Percentiles rank a stretch among this genome's conserved stretches.
Conservation (phyloP, 2,888 invertebrate species). For the Chouioia cunea region DNA sequence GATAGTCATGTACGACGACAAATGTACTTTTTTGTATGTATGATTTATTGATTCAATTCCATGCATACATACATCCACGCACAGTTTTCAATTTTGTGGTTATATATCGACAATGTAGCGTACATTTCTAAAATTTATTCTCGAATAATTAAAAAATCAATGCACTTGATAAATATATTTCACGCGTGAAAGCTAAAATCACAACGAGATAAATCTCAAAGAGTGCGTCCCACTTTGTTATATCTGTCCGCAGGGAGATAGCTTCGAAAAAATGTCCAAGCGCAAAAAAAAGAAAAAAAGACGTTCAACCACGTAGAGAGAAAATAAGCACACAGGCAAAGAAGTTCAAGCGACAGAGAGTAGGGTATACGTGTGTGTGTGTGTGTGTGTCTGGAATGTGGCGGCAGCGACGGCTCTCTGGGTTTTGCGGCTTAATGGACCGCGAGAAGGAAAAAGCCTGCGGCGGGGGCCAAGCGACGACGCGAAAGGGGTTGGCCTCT, state of each 20-base stretch:
- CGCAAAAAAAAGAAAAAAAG: no score
- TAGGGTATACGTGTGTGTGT: background rate
- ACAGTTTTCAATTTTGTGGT: background rate
- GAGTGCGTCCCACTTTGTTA: no score
- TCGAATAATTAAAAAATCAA: no score
- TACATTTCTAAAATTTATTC: no score
- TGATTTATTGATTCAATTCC: slow-evolving; percentile 22
- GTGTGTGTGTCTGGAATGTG: background rate
- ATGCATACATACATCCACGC: background rate
- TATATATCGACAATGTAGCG: no score
- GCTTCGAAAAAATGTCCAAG: no score
- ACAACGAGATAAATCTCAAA: no score
- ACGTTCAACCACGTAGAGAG: background rate
- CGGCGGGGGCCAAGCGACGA: slow-evolving; percentile 27
- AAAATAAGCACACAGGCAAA: background rate
- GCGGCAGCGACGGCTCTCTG: background rate
- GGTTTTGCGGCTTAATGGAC: slow-evolving; percentile 43
- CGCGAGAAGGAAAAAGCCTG: slow-evolving; percentile 26
- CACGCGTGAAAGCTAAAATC: no score
- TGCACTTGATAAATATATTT: no score
- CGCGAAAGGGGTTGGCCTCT: slow-evolving; percentile 37
- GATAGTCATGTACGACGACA: slow-evolving; percentile 3
- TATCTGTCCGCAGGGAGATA: no score
- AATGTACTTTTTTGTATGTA: slow-evolving; percentile 30
- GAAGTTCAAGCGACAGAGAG: background rate